These are phyloP conservation scores for Harpegnathos saltator DNA, from an alignment of 1,140 invertebrate species.

Conservation along the genomic window DNA sequence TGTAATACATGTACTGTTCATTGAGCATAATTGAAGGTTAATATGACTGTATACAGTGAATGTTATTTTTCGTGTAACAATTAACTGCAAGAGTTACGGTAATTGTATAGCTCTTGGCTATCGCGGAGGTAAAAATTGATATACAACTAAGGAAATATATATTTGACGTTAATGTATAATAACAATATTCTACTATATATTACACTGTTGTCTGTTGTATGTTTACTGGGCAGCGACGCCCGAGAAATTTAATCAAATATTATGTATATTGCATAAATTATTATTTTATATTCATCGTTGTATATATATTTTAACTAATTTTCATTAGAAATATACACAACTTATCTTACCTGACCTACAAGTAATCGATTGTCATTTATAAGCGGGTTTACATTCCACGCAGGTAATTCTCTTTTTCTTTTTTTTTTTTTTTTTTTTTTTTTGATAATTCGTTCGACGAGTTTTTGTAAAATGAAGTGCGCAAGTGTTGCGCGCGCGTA, in stretches of 20 bases:
- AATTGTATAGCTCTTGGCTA: constrained; percentile 66
- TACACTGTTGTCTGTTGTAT: constrained; percentile 83
- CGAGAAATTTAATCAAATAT: constrained; percentile 80
- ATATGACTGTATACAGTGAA: constrained; percentile 79
- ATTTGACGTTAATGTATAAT: constrained; percentile 83
- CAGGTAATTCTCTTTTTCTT: constrained; percentile 8
- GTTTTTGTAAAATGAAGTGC: not conserved
- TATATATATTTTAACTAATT: constrained; percentile 82
- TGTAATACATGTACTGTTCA: constrained; percentile 78
- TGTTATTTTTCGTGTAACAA: constrained; percentile 81
- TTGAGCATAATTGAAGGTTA: constrained; percentile 78
- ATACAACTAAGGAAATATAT: constrained; percentile 76
- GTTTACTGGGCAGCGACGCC: constrained; percentile 74
- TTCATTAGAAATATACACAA: constrained; percentile 77
- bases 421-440: constrained; percentile 30
- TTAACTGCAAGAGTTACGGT: constrained; percentile 72
- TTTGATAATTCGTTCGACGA: constrained; percentile 12
- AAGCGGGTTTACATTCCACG: constrained; percentile 35
- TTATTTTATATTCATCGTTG: constrained; percentile 83
- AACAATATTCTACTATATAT: constrained; percentile 81
- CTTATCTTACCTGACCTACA: constrained; percentile 72
- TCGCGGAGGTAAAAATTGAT: constrained; percentile 72
- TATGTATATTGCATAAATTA: constrained; percentile 82
- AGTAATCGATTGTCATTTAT: constrained; percentile 59
- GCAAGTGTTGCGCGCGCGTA: not conserved